Evolutionary conservation across 2,113 vertebrate genomes (phyloP), one percentile per base, ranked within the genome.

Genomic region (Rutilus rutilus): DNA sequence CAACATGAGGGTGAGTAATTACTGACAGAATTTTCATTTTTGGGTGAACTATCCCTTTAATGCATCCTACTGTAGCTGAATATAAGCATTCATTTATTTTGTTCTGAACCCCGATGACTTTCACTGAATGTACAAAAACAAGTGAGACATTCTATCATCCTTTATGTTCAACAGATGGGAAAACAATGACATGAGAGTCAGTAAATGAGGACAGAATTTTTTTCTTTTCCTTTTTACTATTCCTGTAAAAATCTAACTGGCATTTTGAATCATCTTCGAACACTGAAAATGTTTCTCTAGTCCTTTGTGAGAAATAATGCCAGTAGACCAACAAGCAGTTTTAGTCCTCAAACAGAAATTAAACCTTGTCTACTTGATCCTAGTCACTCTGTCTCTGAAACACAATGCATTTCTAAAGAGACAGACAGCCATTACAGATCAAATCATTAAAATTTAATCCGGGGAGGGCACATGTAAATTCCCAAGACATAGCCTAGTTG

Each of bases 401-500:
- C 23, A 23, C 84, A 85, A 86, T 21, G 36, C 36, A 78, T 67
- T 33, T 23, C 76, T 84, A 82, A 50, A 47, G 81, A 75, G 60
- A 69, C 50, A 83, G 75, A 81, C 54, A 83, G 77, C 67, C 82
- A 25, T 30, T 42, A 65, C 23, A 57, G 25, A 79, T 64, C 73
- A 80, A 88, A 85, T 73, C 19, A 87, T 85, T 64, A 36, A 78
- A 84, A 81, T 74, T 27, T 50, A 59, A 89, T 90, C 86, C 71
- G 62, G 19, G 36, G 64, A 89, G 25, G 82, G 47, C 78, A 88
- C 52, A 74, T 90, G 42, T 25, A 79, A 90, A 85, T 86, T 79
- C 86, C 36, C 64, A 76, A 84, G 42, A 78, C 54, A 62, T 30
- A 82, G n/a, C n/a, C n/a, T n/a, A n/a, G 69, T 21, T 47, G 76